Conservation (phyloP, 2,113 vertebrate genomes). For the Mugil cephalus region DNA sequence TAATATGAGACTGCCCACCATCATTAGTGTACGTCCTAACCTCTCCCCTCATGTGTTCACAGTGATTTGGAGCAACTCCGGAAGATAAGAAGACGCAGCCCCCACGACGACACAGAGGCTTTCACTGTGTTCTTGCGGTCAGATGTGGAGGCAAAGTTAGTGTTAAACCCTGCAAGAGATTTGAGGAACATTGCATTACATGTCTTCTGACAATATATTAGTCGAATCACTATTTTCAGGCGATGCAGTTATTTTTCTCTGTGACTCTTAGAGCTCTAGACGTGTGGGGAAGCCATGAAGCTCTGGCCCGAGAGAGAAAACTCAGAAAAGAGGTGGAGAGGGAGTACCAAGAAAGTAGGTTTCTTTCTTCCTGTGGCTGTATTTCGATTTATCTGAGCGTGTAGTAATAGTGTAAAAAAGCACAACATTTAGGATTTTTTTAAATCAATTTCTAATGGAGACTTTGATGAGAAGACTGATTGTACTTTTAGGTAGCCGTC, state of each 20-base stretch:
- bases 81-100: conserved; percentile 94
- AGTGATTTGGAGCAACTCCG: conserved; percentile 96
- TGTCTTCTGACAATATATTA: neutral
- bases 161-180: conserved; percentile 11
- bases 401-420: too few relatives aligned
- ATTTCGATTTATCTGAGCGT: neutral
- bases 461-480: too few relatives aligned
- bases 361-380: neutral
- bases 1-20: conserved; percentile 1
- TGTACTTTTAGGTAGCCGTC: too few relatives aligned
- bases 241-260: conserved; percentile 25
- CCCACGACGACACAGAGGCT: conserved; percentile 96
- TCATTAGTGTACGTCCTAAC: neutral
- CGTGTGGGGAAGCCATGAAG: conserved; percentile 97
- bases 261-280: conserved; percentile 88
- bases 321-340: conserved; percentile 91
- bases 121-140: conserved; percentile 97
- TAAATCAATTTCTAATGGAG: too few relatives aligned
- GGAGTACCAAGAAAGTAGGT: conserved; percentile 96
- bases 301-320: conserved; percentile 92
- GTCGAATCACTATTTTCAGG: neutral
- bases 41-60: neutral
- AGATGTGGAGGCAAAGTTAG: conserved; percentile 97
- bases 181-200: neutral
- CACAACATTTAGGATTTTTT: too few relatives aligned